phyloP scores from a whole-genome alignment of 2,888 invertebrate species.

The Philonicus albiceps region DNA sequence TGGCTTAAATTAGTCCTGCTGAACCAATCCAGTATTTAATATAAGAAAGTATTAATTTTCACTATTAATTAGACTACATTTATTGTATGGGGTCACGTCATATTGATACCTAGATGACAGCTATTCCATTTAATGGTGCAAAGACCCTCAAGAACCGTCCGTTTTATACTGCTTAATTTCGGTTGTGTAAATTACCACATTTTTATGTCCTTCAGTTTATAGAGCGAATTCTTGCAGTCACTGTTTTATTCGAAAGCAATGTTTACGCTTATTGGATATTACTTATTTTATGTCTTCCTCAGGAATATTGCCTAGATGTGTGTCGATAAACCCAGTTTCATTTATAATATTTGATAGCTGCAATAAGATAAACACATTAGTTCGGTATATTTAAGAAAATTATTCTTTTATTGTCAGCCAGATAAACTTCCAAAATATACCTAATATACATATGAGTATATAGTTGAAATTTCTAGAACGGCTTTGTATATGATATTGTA shows the following conservation, averaged over 20 bases:
- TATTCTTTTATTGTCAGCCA: neutral
- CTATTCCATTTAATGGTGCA: neutral
- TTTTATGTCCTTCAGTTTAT: neutral
- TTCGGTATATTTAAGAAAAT: neutral
- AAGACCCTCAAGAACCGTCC: neutral
- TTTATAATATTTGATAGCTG: neutral
- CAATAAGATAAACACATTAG: neutral
- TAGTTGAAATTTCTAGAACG: too few species aligned
- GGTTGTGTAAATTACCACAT: neutral
- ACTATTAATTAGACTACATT: neutral
- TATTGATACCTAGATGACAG: neutral
- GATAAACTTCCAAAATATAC: neutral
- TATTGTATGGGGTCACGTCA: neutral
- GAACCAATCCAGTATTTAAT: neutral
- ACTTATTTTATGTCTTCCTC: neutral
- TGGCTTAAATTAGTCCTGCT: neutral
- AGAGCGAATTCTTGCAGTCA: neutral
- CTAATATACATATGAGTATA: too few species aligned
- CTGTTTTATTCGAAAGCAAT: neutral
- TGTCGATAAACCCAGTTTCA: neutral
- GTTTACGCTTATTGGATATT: neutral
- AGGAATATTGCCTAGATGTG: neutral
- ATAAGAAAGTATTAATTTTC: neutral
- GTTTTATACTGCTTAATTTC: neutral
- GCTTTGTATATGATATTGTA: too few species aligned